Percentiles rank a stretch among this genome's conserved stretches.
Evolutionary conservation across 2,797 vertebrate species (phyloP).

Genomic region (Staurois parvus): DNA sequence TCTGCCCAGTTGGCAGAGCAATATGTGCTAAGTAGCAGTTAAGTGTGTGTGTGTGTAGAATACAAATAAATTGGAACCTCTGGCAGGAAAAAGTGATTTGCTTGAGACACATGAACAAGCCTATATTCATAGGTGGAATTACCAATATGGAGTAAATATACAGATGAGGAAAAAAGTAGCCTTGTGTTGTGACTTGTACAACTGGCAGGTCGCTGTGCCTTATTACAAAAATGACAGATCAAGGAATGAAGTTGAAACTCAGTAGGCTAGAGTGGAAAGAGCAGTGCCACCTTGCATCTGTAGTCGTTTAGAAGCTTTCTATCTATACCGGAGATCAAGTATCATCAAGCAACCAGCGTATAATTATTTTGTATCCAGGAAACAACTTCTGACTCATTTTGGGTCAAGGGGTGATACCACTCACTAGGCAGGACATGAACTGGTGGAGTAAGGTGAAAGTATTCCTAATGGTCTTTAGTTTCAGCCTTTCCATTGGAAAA

Average conservation of each 20-base stretch:
- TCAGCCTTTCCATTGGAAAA: too few relatives aligned
- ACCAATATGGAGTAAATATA: conserved; percentile 15
- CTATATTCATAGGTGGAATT: conserved; percentile 42
- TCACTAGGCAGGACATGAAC: background rate
- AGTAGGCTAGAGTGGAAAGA: background rate
- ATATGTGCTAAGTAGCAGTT: conserved; percentile 50
- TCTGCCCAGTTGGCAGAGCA: conserved; percentile 25
- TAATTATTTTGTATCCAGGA: background rate
- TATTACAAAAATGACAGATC: conserved; percentile 28
- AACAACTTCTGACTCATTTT: background rate
- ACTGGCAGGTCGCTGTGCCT: background rate
- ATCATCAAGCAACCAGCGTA: background rate
- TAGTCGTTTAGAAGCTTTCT: background rate
- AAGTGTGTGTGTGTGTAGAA: conserved; percentile 46
- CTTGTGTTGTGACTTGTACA: conserved; percentile 11
- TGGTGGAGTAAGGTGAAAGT: background rate
- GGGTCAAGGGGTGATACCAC: background rate
- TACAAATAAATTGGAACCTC: conserved; percentile 50
- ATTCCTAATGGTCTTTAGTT: too few relatives aligned
- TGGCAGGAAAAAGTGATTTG: conserved; percentile 56
- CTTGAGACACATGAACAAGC: conserved; percentile 11
- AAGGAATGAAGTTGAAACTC: too few relatives aligned
- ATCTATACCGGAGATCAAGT: background rate
- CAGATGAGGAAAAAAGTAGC: background rate
- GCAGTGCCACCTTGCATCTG: background rate